Evolutionary conservation across 2,797 vertebrate species (phyloP).

Genomic region (Chromobotia macracanthus): DNA sequence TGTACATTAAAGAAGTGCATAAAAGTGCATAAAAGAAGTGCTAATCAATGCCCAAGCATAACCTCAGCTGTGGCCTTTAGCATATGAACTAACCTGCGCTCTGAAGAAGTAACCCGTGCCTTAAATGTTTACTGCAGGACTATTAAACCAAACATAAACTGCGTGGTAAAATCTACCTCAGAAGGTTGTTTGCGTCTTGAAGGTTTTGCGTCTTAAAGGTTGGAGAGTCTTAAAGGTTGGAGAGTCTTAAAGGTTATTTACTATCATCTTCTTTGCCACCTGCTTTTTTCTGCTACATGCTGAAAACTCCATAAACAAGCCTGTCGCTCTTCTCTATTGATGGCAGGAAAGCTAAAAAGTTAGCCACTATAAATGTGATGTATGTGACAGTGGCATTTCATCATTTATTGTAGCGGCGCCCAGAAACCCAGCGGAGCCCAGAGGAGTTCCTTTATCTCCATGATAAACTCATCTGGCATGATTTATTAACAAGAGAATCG

Average conservation of each 20-base stretch:
- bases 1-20: conserved; percentile 48
- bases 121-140: conserved; percentile 73
- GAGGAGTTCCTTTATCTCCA: conserved; percentile 82
- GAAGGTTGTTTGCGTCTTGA: conserved; percentile 13
- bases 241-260: conserved; percentile 4
- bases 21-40: conserved; percentile 66
- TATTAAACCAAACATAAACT: conserved; percentile 71
- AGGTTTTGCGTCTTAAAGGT: neutral
- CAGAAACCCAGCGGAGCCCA: conserved; percentile 78
- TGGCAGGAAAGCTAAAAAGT: conserved; percentile 75
- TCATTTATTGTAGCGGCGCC: conserved; percentile 79
- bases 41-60: conserved; percentile 68
- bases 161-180: conserved; percentile 59
- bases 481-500: conserved; percentile 85
- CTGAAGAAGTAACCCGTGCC: conserved; percentile 73
- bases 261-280: conserved; percentile 63
- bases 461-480: conserved; percentile 87
- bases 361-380: conserved; percentile 78
- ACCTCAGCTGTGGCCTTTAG: conserved; percentile 71
- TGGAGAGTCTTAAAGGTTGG: neutral
- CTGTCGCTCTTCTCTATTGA: conserved; percentile 72
- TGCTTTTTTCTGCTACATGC: conserved; percentile 66
- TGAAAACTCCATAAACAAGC: conserved; percentile 72
- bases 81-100: conserved; percentile 62
- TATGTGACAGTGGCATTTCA: conserved; percentile 82